Conservation (phyloP, 1,140 invertebrate genomes). For the Tyrophagus putrescentiae region DNA sequence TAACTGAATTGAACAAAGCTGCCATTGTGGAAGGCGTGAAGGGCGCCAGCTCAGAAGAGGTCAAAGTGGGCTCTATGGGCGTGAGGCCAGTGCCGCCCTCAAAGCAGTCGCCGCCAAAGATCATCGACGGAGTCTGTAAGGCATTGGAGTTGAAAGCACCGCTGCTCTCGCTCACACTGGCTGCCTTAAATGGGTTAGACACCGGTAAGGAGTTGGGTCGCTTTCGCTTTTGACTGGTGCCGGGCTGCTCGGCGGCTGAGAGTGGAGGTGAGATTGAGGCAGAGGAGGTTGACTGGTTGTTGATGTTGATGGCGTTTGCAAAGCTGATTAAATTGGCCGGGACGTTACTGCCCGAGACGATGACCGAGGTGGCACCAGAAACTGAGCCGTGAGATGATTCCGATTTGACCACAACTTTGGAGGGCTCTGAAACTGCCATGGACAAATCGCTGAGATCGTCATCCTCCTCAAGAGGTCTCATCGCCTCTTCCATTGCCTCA, state of each 20-base stretch:
- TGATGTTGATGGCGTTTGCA: neutral
- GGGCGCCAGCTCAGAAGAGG: neutral
- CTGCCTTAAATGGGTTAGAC: neutral
- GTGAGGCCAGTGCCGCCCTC: neutral
- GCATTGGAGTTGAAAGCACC: neutral
- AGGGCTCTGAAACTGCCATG: neutral
- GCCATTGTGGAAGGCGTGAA: neutral
- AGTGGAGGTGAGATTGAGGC: neutral
- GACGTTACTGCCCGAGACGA: neutral
- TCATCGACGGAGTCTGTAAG: constrained; percentile 6
- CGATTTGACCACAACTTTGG: neutral
- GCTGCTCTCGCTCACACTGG: too few relatives aligned
- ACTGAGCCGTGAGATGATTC: neutral
- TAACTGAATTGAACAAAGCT: constrained; percentile 5
- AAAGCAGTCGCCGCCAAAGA: too few relatives aligned
- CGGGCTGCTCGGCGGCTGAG: neutral
- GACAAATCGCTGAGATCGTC: neutral
- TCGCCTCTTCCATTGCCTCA: neutral
- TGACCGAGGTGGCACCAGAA: neutral
- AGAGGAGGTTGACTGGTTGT: too few relatives aligned
- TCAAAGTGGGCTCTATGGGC: neutral
- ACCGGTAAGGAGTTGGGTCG: neutral
- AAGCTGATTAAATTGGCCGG: neutral
- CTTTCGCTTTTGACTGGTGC: too few relatives aligned
- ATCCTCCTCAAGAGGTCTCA: neutral